A percentile compares a stretch with the other conserved stretches of the same genome.
These are phyloP conservation scores for Patiria miniata DNA, from an alignment of 35 echinoderm and acorn worm species.

Conservation along the genomic window DNA sequence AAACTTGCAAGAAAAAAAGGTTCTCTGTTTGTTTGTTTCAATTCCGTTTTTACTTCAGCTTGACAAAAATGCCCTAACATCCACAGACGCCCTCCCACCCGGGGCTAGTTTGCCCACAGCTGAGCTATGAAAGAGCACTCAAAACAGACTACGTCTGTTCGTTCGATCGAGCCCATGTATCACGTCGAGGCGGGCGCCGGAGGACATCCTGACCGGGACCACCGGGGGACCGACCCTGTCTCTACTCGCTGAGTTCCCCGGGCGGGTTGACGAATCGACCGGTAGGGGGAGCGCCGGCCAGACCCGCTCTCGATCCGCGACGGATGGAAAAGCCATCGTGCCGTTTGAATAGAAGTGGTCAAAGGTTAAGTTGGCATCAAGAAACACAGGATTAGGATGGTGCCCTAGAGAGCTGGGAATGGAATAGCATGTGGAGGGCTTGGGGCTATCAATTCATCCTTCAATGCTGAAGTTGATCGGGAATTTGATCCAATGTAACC, in stretches of 20 bases:
- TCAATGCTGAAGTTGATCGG: too few species aligned
- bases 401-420: conserved; percentile 3
- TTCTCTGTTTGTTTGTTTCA: not conserved
- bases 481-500: not conserved
- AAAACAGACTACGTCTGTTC: not conserved
- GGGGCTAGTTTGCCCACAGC: not conserved
- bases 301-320: not conserved
- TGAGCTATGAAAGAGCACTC: not conserved
- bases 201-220: not conserved
- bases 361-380: conserved; percentile 26
- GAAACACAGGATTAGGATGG: conserved; percentile 25
- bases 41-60: not conserved
- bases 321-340: not conserved
- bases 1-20: too few species aligned
- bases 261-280: conserved; percentile 7
- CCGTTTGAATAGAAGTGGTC: not conserved
- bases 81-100: not conserved
- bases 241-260: conserved; percentile 10
- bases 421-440: conserved; percentile 20
- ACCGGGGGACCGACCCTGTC: conserved; percentile 24
- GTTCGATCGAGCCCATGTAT: not conserved
- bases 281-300: not conserved
- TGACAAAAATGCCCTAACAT: not conserved
- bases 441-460: not conserved
- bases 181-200: not conserved